Evolutionary conservation across 2,888 invertebrate genomes (phyloP).

Genomic region (Spodoptera exigua): DNA sequence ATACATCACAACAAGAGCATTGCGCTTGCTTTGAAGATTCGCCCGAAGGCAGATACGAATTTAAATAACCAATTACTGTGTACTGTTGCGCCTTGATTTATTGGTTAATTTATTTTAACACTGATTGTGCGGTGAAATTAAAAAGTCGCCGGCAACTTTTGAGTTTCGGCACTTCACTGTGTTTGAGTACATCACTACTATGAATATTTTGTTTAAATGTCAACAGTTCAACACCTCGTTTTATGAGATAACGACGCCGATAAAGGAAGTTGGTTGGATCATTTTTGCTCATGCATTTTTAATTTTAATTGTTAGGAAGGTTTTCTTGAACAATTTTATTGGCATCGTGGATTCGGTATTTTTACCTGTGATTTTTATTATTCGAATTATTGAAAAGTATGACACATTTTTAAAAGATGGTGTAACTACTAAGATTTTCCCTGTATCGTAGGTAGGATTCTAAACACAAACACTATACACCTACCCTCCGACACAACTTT

Average conservation of each 20-base stretch:
- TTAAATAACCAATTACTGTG: slow-evolving; percentile 69
- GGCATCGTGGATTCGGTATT: too few species aligned
- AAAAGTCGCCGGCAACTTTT: slow-evolving; percentile 57
- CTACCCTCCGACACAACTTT: too few species aligned
- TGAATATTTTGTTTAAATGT: slow-evolving; percentile 49
- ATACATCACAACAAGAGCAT: slow-evolving; percentile 48
- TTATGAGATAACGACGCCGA: slow-evolving; percentile 10
- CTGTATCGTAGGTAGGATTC: too few species aligned
- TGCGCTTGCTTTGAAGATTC: slow-evolving; percentile 40
- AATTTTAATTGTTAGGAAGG: too few species aligned
- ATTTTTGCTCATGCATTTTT: not conserved
- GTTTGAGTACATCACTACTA: slow-evolving; percentile 35
- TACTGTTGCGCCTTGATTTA: slow-evolving; percentile 61
- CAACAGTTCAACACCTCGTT: slow-evolving; percentile 53
- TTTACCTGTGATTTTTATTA: too few species aligned
- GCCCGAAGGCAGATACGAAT: slow-evolving; percentile 59
- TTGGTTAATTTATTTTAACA: slow-evolving; percentile 66
- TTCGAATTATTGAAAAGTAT: too few species aligned
- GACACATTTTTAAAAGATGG: too few species aligned
- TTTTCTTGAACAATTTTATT: too few species aligned
- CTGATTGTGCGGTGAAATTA: slow-evolving; percentile 67
- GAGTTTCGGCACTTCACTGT: slow-evolving; percentile 40
- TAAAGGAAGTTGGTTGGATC: not conserved
- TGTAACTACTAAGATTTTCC: too few species aligned
- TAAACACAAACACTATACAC: too few species aligned